Base-by-base conservation (phyloP, 2,113 vertebrate species). In the Salvator merianae region DNA sequence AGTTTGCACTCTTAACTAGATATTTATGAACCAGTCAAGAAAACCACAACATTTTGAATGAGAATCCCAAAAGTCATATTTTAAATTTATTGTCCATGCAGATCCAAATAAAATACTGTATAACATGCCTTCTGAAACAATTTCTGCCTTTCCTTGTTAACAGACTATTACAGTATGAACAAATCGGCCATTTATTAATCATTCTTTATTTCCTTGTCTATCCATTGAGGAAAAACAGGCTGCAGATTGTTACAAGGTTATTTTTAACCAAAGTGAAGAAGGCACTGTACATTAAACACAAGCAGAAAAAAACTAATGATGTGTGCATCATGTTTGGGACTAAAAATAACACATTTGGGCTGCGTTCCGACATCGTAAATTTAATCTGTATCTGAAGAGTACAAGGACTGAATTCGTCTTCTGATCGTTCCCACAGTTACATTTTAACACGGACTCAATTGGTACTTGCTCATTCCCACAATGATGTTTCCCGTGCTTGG, bases 11-110 rank as follows among this genome's bases (percentile, higher is more conserved):
- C 36, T 81, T 75, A 62, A 36, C 5, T 34, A 66, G 9, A 71
- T 55, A 6, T 76, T 43, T 82, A 43, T 75, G 59, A 68, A 65
- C 40, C 9, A 59, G 79, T 62, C 73, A 63, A 83, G 86, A 77
- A 59, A 59, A 59, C 55, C 16, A 30, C n/a, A 63, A 65, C 9
- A 26, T 6, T 69, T 40, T 43, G 28, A 76, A 73, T 53, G 26
- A 73, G 47, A 36, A 6, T 69, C 36, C 34, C 66, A 34, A 9
- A 74, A 53, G 65, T 59, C 38, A 78, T 77, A 5, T 22, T 62
- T 50, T 71, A 28, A 62, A 47, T 63, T 71, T 36, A 32, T 43
- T 47, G 12, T 40, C 62, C 36, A 79, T 79, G n/a, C 20, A 71
- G 32, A 55, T 26, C 47, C 22, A 75, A 68, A 24, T 18, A 26